These are phyloP conservation scores for Lamellibrachia columna DNA, from an alignment of 2,888 invertebrate species.

Conservation along the genomic window DNA sequence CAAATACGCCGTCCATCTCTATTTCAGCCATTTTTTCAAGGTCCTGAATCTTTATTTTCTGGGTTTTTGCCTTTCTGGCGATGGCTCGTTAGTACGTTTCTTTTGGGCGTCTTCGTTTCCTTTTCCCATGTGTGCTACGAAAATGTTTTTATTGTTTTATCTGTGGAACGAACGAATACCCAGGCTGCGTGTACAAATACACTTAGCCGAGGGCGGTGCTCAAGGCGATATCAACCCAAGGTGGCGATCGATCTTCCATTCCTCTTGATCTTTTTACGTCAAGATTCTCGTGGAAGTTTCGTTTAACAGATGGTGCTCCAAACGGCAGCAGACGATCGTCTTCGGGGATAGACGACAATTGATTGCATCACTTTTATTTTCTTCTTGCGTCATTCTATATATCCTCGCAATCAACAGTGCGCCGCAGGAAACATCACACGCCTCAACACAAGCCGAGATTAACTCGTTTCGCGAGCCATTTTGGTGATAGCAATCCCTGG, in stretches of 20 bases:
- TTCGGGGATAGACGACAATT: not conserved
- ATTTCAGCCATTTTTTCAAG: no score
- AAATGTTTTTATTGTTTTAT: not conserved
- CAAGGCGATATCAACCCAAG: not conserved
- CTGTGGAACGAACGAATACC: not conserved
- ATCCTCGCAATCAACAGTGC: not conserved
- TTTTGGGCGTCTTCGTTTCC: not conserved
- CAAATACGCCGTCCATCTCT: no score
- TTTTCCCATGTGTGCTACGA: not conserved
- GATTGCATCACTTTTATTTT: constrained; percentile 12
- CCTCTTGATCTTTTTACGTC: not conserved
- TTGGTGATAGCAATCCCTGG: not conserved
- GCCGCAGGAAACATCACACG: not conserved
- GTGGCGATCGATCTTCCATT: not conserved
- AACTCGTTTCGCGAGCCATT: not conserved
- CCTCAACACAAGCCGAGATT: not conserved
- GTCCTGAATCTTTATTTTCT: no score
- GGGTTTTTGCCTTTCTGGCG: no score
- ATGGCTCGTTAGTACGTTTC: no score
- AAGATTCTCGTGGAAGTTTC: not conserved
- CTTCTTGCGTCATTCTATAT: not conserved
- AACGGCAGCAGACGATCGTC: not conserved
- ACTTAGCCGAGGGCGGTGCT: not conserved
- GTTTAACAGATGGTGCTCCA: not conserved
- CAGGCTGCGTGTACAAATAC: not conserved